Percentiles rank a stretch among this genome's conserved stretches.
Evolutionary conservation across 2,888 invertebrate genomes (phyloP).

Genomic region (Andrena dorsata): DNA sequence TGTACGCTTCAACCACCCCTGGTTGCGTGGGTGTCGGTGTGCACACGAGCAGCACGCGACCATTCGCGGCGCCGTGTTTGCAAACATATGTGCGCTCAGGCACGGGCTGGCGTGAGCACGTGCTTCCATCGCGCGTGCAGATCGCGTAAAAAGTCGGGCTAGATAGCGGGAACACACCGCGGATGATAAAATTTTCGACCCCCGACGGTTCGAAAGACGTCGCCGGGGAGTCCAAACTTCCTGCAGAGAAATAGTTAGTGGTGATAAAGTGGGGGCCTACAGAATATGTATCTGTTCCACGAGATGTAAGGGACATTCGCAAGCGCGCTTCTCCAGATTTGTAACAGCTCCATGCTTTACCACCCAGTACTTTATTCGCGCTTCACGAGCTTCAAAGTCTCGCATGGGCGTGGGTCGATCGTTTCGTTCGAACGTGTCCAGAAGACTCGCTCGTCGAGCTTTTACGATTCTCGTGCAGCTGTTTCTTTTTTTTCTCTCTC

Average conservation of each 20-base stretch:
- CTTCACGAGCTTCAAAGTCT: not conserved
- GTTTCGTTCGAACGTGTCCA: not conserved
- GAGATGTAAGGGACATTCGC: too few species aligned
- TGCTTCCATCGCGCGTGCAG: not conserved
- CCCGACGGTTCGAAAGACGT: too few species aligned
- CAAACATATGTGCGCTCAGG: not conserved
- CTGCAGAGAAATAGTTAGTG: too few species aligned
- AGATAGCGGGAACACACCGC: too few species aligned
- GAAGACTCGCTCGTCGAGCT: slow-evolving; percentile 13
- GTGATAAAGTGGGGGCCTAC: too few species aligned
- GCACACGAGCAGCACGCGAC: slow-evolving; percentile 15
- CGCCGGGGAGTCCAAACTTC: too few species aligned
- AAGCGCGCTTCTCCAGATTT: too few species aligned
- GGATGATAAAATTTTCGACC: too few species aligned
- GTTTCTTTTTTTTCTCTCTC: slow-evolving; percentile 12
- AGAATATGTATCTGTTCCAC: too few species aligned
- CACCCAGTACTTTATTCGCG: not conserved
- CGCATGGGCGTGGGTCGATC: not conserved
- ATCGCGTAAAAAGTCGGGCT: not conserved
- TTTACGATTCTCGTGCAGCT: slow-evolving; percentile 48
- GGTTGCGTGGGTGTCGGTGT: not conserved
- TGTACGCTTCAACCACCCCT: slow-evolving; percentile 14
- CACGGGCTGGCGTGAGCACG: not conserved
- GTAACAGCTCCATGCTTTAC: too few species aligned
- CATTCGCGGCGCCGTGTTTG: not conserved